Evolutionary conservation across 2,797 vertebrate species (phyloP), one percentile per base, ranked within the genome.

Genomic region (Xiphorhynchus erythropygius): DNA sequence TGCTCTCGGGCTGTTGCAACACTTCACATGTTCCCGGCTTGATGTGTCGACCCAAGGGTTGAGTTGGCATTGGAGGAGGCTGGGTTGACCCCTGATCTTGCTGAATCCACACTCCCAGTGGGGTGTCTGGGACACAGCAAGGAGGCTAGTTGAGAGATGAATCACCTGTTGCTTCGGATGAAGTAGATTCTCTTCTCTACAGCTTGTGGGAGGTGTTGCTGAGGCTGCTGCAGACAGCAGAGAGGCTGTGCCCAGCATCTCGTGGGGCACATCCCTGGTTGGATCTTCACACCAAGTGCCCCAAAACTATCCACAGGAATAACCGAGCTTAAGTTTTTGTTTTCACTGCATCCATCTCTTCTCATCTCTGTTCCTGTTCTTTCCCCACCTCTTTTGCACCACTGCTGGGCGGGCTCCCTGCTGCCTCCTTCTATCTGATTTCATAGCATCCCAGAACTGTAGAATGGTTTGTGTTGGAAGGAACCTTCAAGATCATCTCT

Each of bases 111-210:
- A 82, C 41, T 87, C 24, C 25, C 3, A 3, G 27, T 52, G 42
- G 25, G 50, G 49, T 90, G 87, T 75, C 92, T 70, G 68, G 77
- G 74, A 71, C n/a, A 70, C 56, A 32, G 1, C 37, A 24, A 33
- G 60, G n/a, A 95, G 65, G 60, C 33, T 91, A 60, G 52, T 16
- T 84, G 63, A 52, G 93, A 96, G 89, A 96, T 89, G 79, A 96
- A 96, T 95, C 95, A 86, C 96, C 90, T 95, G 73, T 63, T 95
- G 57, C 85, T 90, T 75, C 78, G 75, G 60, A 41, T 75, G 59
- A 64, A 52, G 88, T 9, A 39, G 35, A 23, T n/a, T 67, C 63
- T 75, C 22, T 42, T 59, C 62, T 30, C 67, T 37, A 13, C n/a
- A 52, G 39, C 52, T 60, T n/a, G 57, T 41, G 41, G 57, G 23